A percentile compares a stretch with the other conserved stretches of the same genome.
Conservation (phyloP, 2,113 vertebrate species). For the Leptobrachium leishanense region DNA sequence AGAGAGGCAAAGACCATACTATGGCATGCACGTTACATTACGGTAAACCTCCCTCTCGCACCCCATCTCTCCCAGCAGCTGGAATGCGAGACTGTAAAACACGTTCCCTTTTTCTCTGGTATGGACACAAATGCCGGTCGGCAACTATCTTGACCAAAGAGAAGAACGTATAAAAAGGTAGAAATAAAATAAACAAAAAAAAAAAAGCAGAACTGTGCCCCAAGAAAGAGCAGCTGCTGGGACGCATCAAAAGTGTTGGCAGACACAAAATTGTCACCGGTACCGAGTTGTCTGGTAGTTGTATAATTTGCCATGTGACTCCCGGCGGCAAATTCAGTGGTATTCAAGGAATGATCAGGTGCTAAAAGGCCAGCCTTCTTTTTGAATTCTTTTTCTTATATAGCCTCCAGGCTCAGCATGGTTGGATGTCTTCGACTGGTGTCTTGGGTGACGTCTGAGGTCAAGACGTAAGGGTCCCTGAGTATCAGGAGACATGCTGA, state of each 20-base stretch:
- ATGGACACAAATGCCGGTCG: too few species aligned
- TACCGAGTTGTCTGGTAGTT: conserved; percentile 33
- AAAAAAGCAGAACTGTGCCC: neutral
- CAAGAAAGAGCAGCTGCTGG: neutral
- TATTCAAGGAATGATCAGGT: conserved; percentile 47
- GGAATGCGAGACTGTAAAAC: conserved; percentile 15
- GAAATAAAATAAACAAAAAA: neutral
- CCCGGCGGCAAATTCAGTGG: conserved; percentile 39
- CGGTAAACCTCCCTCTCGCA: neutral
- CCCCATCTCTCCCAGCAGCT: neutral
- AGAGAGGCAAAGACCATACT: neutral
- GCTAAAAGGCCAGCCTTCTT: conserved; percentile 39
- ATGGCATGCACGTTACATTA: conserved; percentile 8
- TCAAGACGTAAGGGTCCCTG: conserved; percentile 60
- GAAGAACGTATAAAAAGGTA: neutral
- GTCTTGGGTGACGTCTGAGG: conserved; percentile 37
- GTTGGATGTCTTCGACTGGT: conserved; percentile 24
- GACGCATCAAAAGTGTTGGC: conserved; percentile 20
- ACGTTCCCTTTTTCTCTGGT: neutral
- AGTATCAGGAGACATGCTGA: conserved; percentile 67
- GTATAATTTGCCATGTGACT: conserved; percentile 27
- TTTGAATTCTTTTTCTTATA: conserved; percentile 20
- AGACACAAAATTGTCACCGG: conserved; percentile 15
- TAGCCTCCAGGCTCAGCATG: conserved; percentile 8
- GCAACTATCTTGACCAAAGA: neutral